phyloP scores from a whole-genome alignment of 1,140 invertebrate species.

The Leptopilina boulardi region DNA sequence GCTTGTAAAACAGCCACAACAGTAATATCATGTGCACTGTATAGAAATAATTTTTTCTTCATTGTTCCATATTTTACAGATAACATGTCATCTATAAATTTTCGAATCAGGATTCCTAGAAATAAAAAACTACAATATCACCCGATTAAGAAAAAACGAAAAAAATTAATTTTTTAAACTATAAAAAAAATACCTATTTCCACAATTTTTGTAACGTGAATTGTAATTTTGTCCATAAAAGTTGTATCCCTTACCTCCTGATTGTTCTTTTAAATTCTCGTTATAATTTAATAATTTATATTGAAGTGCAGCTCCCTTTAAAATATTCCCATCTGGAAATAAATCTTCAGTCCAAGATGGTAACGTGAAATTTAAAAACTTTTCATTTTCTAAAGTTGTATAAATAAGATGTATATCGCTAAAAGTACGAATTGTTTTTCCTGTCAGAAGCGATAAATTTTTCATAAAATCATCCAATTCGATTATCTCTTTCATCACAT shows the following conservation, averaged over 20 bases:
- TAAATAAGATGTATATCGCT: slow-evolving; percentile 53
- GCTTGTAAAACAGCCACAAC: not conserved
- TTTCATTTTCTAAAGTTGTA: slow-evolving; percentile 54
- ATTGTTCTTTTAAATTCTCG: slow-evolving; percentile 63
- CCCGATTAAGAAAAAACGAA: too few relatives aligned
- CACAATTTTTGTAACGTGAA: too few relatives aligned
- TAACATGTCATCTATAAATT: not conserved
- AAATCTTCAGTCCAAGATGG: slow-evolving; percentile 60
- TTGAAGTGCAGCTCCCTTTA: slow-evolving; percentile 59
- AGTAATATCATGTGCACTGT: not conserved
- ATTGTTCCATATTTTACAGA: not conserved
- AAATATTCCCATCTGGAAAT: slow-evolving; percentile 51
- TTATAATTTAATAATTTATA: slow-evolving; percentile 71
- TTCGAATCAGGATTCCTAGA: not conserved
- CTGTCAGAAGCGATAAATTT: too few relatives aligned
- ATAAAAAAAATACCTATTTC: too few relatives aligned
- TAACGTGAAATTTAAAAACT: slow-evolving; percentile 51
- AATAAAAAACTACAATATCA: too few relatives aligned
- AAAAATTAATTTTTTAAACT: not conserved
- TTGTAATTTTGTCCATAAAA: too few relatives aligned
- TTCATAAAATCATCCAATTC: slow-evolving; percentile 34
- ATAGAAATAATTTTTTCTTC: not conserved
- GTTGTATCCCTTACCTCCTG: not conserved
- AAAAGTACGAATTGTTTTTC: slow-evolving; percentile 51
- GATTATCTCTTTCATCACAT: slow-evolving; percentile 34